Base-by-base conservation (phyloP, 2,888 invertebrate species). In the Xestia ashworthii region DNA sequence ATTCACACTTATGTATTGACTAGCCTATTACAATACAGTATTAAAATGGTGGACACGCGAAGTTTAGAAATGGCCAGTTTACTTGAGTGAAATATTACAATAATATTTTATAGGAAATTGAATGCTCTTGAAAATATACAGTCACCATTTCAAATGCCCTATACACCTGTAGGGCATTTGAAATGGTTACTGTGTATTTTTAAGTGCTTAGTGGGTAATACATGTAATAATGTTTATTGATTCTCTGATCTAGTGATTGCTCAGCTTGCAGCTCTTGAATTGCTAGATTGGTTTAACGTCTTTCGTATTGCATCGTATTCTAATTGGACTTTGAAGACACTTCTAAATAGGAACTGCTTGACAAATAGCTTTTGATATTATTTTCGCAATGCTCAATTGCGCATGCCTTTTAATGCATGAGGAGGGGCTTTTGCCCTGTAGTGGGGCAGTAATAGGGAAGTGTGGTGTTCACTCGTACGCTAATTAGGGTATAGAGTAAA, bases 71-170 rank as follows among this genome's bases (percentile, higher is more conserved):
- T 72, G 66, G 78, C 58, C 73, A 73, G 82, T 77, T 74, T 82
- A 72, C 16, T 74, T 72, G 69, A 82, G 53, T 76, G 74, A 85
- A 85, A 72, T 83, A 82, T 72, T 83, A 69, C 74, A 83, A 85
- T 70, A 82, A 67, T 74, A 85, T 82, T 85, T 85, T 83, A 83
- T 85, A 38, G 71, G 66, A 72, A 85, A 85, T 82, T 82, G 60
- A 85, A 82, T 78, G 55, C 41, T 74, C 62, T 76, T 53, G 55
- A 66, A 44, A 44, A 44, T 44, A 44, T 44, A 44, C 44, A 44
- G 44, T 44, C 44, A 44, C 44, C 44, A 44, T 44, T 44, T 44
- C 1, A 44, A 44, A 44, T 44, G 44, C 44, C 9, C 44, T 11
- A 46, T 3, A 46, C 12, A 46, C 46, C 48, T 74, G 68, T 68